These are phyloP conservation scores for Amphiura filiformis DNA, from an alignment of 35 echinoderm and acorn worm species.

Conservation along the genomic window DNA sequence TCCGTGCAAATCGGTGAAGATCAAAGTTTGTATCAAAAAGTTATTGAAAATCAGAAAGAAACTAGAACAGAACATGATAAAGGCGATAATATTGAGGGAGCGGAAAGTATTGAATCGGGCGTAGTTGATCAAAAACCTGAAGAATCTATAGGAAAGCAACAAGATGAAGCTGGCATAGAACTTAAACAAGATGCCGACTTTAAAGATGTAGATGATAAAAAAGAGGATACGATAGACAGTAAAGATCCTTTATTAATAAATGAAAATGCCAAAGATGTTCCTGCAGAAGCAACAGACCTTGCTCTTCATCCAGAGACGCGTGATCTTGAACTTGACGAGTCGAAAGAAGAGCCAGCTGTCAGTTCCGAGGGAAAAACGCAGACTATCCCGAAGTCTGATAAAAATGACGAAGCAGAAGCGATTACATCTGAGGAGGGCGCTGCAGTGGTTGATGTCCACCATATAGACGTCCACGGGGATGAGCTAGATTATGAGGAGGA, in stretches of 20 bases:
- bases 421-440: neutral
- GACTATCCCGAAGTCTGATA: neutral
- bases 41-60: neutral
- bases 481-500: conserved; percentile 96
- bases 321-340: neutral
- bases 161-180: neutral
- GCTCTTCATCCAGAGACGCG: neutral
- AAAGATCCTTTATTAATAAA: neutral
- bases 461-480: conserved; percentile 73
- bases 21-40: neutral
- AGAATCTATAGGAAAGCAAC: neutral
- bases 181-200: neutral
- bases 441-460: conserved; percentile 72
- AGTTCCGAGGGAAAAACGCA: neutral
- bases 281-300: neutral
- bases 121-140: conserved; percentile 3
- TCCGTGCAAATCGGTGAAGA: neutral
- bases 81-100: neutral
- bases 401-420: neutral
- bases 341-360: neutral
- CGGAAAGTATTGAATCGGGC: neutral
- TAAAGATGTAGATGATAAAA: neutral
- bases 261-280: neutral
- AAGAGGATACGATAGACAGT: neutral
- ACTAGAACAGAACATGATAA: neutral